Evolutionary conservation across 2,888 invertebrate genomes (phyloP).

Genomic region (Cephonodes hylas): DNA sequence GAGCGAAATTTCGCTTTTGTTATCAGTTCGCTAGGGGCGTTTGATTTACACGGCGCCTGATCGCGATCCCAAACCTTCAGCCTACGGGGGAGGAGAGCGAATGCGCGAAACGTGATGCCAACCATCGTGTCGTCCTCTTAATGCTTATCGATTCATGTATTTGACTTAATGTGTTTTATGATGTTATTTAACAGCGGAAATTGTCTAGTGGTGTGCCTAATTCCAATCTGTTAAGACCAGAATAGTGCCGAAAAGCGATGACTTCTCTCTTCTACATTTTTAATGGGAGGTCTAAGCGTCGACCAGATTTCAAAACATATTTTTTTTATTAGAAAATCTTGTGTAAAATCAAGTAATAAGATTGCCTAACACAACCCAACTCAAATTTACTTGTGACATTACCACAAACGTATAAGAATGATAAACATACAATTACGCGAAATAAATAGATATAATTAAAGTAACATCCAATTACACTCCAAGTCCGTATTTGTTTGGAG

Average conservation of each 20-base stretch:
- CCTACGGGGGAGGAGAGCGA: background rate
- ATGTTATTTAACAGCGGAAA: background rate
- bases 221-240: no score
- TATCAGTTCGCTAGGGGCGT: conserved; percentile 63
- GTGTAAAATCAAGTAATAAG: background rate
- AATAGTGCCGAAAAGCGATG: no score
- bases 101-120: background rate
- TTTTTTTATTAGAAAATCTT: no score
- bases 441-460: background rate
- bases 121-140: background rate
- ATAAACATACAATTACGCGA: background rate
- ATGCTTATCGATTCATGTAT: background rate
- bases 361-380: no score
- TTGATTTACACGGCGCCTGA: conserved; percentile 69
- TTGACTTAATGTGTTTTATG: background rate
- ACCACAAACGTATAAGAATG: background rate
- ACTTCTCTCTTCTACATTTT: no score
- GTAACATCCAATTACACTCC: background rate
- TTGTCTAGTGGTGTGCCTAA: background rate
- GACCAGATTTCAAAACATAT: no score
- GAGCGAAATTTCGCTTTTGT: conserved; percentile 59
- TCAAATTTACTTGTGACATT: background rate
- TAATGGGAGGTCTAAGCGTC: no score
- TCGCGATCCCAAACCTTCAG: conserved; percentile 26
- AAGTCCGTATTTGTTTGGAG: background rate